Base-by-base conservation (phyloP, 2,797 vertebrate species). In the Pseudochromis fuscus region DNA sequence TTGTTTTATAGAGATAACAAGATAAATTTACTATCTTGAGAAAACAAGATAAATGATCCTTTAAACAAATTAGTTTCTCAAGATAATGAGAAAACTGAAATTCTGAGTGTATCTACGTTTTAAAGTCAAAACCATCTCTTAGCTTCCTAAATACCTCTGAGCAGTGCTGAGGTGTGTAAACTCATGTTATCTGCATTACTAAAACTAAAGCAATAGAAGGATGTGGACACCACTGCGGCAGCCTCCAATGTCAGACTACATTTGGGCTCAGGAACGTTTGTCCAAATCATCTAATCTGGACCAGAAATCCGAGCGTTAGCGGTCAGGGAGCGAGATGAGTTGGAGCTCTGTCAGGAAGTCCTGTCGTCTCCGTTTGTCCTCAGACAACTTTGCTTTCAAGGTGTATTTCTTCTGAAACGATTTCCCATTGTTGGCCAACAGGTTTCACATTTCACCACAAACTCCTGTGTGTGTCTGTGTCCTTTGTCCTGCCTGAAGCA, bases 391-490 rank as follows among this genome's bases (percentile, higher is more conserved):
- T 79, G 59, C 79, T 72, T 77, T 88, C 86, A 81, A 65, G 72
- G 69, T 69, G 72, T 12, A 82, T 89, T 84, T 82, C 72, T 53
- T 50, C 73, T 72, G 27, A 77, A 84, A 65, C 12, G 16, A 64
- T 64, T 82, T 56, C 4, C 73, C 51, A 37, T 82, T 71, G 85
- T 87, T 87, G 60, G 77, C 78, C 82, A 85, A 70, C 84, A 70
- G 79, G 79, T 83, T 81, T 70, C 80, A 77, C 85, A 83, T 89
- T 84, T 91, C 88, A 88, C 52, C 88, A 85, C 84, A 44, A 68
- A 52, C 70, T 64, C 70, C 1, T 7, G 49, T 0, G 46, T 52
- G 67, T 10, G 84, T 83, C 40, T 42, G 66, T 30, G 75, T 87
- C 77, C 77, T 89, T 84, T 75, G 85, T 88, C 81, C 80, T 73